A percentile compares a stretch with the other conserved stretches of the same genome.
These are phyloP conservation scores for Cephalopterus ornatus DNA, from an alignment of 2,113 vertebrate species.

Conservation along the genomic window DNA sequence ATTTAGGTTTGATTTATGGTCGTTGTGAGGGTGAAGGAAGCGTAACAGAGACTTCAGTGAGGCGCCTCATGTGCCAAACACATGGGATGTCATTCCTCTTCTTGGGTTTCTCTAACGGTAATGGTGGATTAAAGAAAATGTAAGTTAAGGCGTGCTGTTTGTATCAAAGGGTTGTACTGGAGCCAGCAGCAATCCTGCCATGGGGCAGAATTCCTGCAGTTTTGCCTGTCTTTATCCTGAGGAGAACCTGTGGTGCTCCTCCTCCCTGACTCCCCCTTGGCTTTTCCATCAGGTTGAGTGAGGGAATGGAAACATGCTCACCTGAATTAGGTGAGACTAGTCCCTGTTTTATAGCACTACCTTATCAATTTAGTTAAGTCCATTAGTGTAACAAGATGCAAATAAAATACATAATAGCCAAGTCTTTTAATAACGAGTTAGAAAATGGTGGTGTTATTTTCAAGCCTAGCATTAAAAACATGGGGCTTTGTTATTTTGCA, in stretches of 20 bases:
- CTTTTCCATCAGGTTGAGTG: not conserved
- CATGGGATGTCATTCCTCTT: accelerated
- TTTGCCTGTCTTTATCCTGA: not conserved
- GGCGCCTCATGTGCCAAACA: accelerated
- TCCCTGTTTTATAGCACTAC: not conserved
- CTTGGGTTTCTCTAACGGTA: not conserved
- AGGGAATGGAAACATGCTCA: not conserved
- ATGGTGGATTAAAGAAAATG: not conserved
- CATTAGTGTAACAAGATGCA: not conserved
- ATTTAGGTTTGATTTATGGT: not conserved
- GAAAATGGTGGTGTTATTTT: not conserved
- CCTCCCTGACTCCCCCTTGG: not conserved
- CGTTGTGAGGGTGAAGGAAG: not conserved
- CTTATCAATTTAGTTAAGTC: not conserved
- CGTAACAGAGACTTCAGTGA: accelerated
- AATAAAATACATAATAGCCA: not conserved
- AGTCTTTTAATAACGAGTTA: not conserved
- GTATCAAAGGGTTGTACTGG: not conserved
- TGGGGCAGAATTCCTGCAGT: not conserved
- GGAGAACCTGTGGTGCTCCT: not conserved
- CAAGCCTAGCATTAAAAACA: not conserved
- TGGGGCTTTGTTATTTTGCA: not conserved
- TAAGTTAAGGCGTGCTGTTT: accelerated
- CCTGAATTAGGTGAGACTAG: not conserved
- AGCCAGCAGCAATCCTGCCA: not conserved